Evolutionary conservation across 2,113 vertebrate genomes (phyloP).

Genomic region (Tylochromis polylepis): DNA sequence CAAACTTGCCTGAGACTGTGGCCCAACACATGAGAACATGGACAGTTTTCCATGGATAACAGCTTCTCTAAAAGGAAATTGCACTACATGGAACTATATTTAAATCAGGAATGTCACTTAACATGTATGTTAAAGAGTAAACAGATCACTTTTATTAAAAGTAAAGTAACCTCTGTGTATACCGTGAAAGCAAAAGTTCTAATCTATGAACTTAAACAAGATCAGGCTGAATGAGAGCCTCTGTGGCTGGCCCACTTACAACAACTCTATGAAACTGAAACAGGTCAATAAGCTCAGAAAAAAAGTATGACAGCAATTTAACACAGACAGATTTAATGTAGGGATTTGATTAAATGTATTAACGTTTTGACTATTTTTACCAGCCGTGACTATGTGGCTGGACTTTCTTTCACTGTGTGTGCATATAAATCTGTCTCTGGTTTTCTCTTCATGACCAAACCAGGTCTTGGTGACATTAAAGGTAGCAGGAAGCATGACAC

Average conservation of each 20-base stretch:
- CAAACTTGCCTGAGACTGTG: not conserved
- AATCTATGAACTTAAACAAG: not conserved
- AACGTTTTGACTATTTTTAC: not conserved
- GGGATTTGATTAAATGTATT: not conserved
- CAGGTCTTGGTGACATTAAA: not conserved
- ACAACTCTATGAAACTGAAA: constrained; percentile 30
- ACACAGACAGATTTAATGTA: not conserved
- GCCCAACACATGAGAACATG: not conserved
- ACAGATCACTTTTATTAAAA: not conserved
- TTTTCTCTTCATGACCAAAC: not conserved
- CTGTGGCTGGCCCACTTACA: constrained; percentile 49
- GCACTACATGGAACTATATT: not conserved
- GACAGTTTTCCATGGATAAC: not conserved
- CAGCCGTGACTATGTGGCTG: not conserved
- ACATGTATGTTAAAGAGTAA: not conserved
- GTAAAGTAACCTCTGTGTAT: not conserved
- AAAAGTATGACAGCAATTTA: not conserved
- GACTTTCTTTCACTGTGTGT: not conserved
- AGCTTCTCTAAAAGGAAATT: not conserved
- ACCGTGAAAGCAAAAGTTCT: not conserved
- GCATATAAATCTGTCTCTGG: not conserved
- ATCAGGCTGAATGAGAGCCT: not conserved
- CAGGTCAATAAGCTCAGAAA: constrained; percentile 55
- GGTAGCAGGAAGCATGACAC: not conserved
- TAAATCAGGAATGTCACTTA: not conserved